phyloP scores from a whole-genome alignment of 1,140 invertebrate genomes.

The Delia radicum region DNA sequence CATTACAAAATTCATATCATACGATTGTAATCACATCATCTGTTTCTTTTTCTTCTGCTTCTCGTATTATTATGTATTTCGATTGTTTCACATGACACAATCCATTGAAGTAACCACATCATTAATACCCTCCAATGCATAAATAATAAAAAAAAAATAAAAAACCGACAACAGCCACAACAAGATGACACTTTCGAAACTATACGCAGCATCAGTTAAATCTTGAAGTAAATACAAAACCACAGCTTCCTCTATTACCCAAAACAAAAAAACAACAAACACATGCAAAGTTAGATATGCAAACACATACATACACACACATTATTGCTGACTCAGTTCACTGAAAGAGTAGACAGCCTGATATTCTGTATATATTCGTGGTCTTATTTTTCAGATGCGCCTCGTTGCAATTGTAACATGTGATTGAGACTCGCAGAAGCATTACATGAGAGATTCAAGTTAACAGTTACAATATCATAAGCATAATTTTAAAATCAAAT shows the following conservation, averaged over 20 bases:
- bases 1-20: conserved; percentile 10
- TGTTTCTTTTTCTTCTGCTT: background rate
- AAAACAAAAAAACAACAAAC: background rate
- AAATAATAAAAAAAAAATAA: background rate
- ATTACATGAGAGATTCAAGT: background rate
- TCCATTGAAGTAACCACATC: conserved; percentile 11
- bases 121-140: background rate
- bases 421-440: background rate
- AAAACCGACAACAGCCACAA: conserved; percentile 9
- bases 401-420: background rate
- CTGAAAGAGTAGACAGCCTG: background rate
- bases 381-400: background rate
- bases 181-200: conserved; percentile 19
- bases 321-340: conserved; percentile 10
- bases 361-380: background rate
- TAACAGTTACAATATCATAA: background rate
- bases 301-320: background rate
- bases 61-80: too few relatives aligned
- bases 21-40: conserved; percentile 7
- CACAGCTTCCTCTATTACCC: conserved; percentile 20
- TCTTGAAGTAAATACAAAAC: background rate
- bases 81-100: conserved; percentile 13
- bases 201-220: conserved; percentile 8
- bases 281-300: background rate
- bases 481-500: background rate